Percentiles rank a stretch among this genome's conserved stretches.
phyloP scores from a whole-genome alignment of 1,140 invertebrate species.

The Aphaenogaster floridana region DNA sequence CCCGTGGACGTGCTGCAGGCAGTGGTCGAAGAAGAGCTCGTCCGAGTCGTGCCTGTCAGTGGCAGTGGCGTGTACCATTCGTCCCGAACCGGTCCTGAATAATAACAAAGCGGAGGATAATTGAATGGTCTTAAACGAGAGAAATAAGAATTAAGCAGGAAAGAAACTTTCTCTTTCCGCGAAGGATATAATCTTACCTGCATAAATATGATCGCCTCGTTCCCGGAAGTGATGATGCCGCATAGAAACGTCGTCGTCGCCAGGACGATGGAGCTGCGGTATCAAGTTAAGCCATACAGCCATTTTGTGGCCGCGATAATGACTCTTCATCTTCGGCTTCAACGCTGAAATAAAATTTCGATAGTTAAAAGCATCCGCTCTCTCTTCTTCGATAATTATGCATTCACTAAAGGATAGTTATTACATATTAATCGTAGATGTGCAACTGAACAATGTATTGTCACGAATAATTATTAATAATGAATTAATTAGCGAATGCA shows the following conservation, averaged over 20 bases:
- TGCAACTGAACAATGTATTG: background rate
- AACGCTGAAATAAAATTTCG: constrained; percentile 87
- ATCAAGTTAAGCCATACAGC: constrained; percentile 97
- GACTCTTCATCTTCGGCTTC: constrained; percentile 92
- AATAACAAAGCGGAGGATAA: constrained; percentile 16
- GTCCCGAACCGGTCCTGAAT: constrained; percentile 87
- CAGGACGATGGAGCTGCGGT: constrained; percentile 94
- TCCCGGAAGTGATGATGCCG: constrained; percentile 93
- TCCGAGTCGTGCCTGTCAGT: constrained; percentile 82
- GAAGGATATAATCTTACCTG: constrained; percentile 86
- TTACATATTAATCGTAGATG: background rate
- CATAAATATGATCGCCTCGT: constrained; percentile 91
- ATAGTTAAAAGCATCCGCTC: background rate
- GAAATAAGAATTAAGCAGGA: background rate
- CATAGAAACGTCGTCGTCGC: constrained; percentile 91
- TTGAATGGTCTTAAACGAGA: background rate
- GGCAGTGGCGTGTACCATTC: constrained; percentile 89
- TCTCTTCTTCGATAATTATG: background rate
- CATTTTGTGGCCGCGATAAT: constrained; percentile 96
- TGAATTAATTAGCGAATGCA: background rate
- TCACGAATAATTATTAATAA: background rate
- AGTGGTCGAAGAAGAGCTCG: constrained; percentile 80
- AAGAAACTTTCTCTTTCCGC: background rate
- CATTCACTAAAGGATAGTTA: background rate
- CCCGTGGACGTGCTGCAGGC: constrained; percentile 83